Conservation (phyloP, 2,797 vertebrate species). For the Vultur gryphus region DNA sequence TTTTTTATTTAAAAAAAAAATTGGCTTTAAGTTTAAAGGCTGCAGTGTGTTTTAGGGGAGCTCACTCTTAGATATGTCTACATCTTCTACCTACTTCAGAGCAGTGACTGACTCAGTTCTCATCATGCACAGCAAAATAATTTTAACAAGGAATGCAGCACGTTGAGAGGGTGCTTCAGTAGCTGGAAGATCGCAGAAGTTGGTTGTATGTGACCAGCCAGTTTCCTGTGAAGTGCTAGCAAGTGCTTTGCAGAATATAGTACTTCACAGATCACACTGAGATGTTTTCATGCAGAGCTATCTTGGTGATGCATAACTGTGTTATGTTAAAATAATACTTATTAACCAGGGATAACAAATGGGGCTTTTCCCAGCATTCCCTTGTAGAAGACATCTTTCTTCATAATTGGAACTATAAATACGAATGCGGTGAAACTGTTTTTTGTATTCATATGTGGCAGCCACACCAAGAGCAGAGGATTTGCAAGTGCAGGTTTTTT, state of each 20-base stretch:
- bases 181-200: background rate
- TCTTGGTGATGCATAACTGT: background rate
- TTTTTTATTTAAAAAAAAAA: background rate
- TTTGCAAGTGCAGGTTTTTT: background rate
- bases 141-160: background rate
- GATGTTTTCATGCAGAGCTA: background rate
- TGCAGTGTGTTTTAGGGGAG: background rate
- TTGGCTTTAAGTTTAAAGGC: background rate
- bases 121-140: background rate
- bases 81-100: background rate
- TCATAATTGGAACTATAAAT: conserved; percentile 51
- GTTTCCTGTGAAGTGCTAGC: background rate
- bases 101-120: background rate
- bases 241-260: background rate
- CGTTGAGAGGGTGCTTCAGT: background rate
- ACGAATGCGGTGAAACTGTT: background rate
- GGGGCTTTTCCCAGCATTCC: background rate
- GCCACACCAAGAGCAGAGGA: background rate
- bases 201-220: background rate
- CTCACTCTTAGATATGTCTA: background rate
- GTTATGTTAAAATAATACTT: conserved; percentile 34
- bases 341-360: conserved; percentile 9
- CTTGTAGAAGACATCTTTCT: background rate
- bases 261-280: background rate
- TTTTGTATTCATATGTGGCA: background rate